These are phyloP conservation scores for Lycorma delicatula DNA, from an alignment of 1,140 invertebrate species.

Conservation along the genomic window DNA sequence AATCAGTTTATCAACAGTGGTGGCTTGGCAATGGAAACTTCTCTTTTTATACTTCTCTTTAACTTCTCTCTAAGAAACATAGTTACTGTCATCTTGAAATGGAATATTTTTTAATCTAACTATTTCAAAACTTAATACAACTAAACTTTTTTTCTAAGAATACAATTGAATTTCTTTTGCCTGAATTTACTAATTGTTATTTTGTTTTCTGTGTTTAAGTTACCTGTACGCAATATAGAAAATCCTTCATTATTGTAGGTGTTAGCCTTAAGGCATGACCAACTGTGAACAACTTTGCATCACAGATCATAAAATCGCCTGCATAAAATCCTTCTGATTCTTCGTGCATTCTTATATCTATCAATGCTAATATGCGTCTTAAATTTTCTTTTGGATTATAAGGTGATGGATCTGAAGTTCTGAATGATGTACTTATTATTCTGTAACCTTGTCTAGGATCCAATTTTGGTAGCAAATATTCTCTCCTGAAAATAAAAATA, in stretches of 20 bases:
- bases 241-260: conserved; percentile 62
- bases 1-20: too few relatives aligned
- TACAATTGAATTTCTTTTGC: too few relatives aligned
- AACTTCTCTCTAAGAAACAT: too few relatives aligned
- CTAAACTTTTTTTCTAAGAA: too few relatives aligned
- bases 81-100: too few relatives aligned
- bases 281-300: conserved; percentile 58
- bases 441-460: conserved; percentile 64
- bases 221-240: conserved; percentile 63
- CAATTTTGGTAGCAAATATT: conserved; percentile 35
- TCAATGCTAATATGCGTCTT: conserved; percentile 67
- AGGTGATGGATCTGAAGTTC: conserved; percentile 46
- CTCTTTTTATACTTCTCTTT: too few relatives aligned
- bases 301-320: conserved; percentile 64
- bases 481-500: conserved; percentile 16
- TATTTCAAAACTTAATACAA: too few relatives aligned
- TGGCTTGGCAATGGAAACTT: too few relatives aligned
- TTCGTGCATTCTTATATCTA: conserved; percentile 57
- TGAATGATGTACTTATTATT: conserved; percentile 57
- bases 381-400: conserved; percentile 52
- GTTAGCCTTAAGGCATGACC: conserved; percentile 65
- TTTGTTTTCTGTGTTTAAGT: too few relatives aligned
- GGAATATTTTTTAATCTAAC: too few relatives aligned
- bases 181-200: too few relatives aligned
- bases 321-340: conserved; percentile 65